Percentiles rank a stretch among this genome's conserved stretches.
Evolutionary conservation across 2,888 invertebrate species (phyloP).

Genomic region (Hypercompe scribonia): DNA sequence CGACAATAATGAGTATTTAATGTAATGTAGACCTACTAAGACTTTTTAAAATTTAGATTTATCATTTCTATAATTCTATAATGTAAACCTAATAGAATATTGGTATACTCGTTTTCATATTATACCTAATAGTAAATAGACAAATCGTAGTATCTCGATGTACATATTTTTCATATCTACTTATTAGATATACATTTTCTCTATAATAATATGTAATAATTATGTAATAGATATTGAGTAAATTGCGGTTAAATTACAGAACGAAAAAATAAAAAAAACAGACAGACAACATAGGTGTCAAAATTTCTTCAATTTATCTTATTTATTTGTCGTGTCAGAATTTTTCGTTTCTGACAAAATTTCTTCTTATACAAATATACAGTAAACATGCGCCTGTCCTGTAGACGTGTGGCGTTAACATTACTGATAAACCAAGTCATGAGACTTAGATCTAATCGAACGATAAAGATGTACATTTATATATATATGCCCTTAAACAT

Average conservation of each 20-base stretch:
- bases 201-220: not conserved
- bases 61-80: slow-evolving; percentile 6
- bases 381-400: too few relatives aligned
- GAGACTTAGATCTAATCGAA: not conserved
- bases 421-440: too few relatives aligned
- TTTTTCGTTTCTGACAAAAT: too few relatives aligned
- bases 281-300: not conserved
- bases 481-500: too few relatives aligned
- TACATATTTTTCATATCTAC: slow-evolving; percentile 40
- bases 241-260: slow-evolving; percentile 2
- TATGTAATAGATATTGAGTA: not conserved
- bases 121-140: not conserved
- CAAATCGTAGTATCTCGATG: slow-evolving; percentile 23
- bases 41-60: slow-evolving; percentile 43
- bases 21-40: slow-evolving; percentile 27
- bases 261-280: not conserved
- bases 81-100: not conserved
- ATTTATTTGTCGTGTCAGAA: too few relatives aligned
- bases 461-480: not conserved
- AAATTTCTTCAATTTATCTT: not conserved
- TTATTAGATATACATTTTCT: slow-evolving; percentile 11
- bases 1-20: slow-evolving; percentile 48
- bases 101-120: not conserved
- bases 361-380: not conserved
- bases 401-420: not conserved